Evolutionary conservation across 2,797 vertebrate genomes (phyloP).

Genomic region (Caiman crocodilus): DNA sequence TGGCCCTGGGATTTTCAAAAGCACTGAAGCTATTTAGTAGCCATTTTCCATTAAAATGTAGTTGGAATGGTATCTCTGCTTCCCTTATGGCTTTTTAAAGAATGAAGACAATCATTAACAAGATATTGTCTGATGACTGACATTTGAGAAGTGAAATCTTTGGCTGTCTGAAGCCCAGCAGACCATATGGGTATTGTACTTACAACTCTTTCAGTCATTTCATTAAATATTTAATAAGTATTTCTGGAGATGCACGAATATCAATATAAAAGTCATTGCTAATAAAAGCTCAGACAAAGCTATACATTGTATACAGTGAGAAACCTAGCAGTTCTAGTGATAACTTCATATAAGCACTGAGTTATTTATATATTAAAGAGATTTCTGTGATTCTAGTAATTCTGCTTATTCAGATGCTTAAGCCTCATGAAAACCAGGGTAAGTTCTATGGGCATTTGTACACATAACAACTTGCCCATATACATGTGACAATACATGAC

Average conservation of each 20-base stretch:
- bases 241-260: neutral
- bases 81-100: slow-evolving; percentile 52
- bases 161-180: slow-evolving; percentile 50
- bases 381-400: neutral
- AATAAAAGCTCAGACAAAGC: neutral
- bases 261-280: neutral
- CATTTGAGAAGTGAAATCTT: slow-evolving; percentile 53
- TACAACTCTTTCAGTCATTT: slow-evolving; percentile 25
- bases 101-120: slow-evolving; percentile 67
- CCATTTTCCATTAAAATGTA: slow-evolving; percentile 46
- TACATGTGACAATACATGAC: too few species aligned
- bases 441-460: too few species aligned
- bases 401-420: neutral
- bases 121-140: slow-evolving; percentile 51
- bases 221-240: slow-evolving; percentile 44
- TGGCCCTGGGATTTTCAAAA: slow-evolving; percentile 28
- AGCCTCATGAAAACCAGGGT: neutral
- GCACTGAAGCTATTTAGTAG: slow-evolving; percentile 52
- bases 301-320: neutral
- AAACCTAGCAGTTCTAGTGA: neutral
- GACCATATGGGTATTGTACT: slow-evolving; percentile 55
- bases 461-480: too few species aligned
- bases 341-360: neutral
- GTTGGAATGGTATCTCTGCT: slow-evolving; percentile 36
- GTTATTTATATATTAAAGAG: neutral